phyloP scores from a whole-genome alignment of 2,113 vertebrate genomes.

The Australoheros scitulus region DNA sequence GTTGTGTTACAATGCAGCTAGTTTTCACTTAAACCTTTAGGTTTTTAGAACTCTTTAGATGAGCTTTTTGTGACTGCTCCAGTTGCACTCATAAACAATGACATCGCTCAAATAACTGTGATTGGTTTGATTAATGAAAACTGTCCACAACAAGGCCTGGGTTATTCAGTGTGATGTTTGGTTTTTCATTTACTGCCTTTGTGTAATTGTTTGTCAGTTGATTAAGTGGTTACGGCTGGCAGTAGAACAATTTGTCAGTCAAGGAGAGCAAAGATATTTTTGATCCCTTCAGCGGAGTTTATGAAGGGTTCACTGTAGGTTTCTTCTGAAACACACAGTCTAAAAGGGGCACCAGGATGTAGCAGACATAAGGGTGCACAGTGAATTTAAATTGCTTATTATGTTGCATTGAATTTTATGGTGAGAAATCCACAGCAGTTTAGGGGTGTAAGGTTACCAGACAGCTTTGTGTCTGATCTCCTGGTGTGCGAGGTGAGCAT shows the following conservation, averaged over 20 bases:
- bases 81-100: background rate
- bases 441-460: constrained; percentile 72
- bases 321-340: background rate
- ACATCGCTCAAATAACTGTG: background rate
- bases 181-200: background rate
- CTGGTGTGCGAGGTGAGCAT: constrained; percentile 48
- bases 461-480: constrained; percentile 75
- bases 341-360: constrained; percentile 11
- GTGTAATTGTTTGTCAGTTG: background rate
- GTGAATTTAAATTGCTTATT: constrained; percentile 69
- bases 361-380: constrained; percentile 32
- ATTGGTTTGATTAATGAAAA: constrained; percentile 3
- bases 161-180: background rate
- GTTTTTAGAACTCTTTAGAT: background rate
- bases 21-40: background rate
- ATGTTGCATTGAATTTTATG: constrained; percentile 46
- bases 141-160: background rate
- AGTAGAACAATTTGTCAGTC: background rate
- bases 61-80: background rate
- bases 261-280: background rate
- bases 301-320: constrained; percentile 3
- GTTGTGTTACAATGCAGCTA: background rate
- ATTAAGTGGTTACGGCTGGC: background rate
- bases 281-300: background rate
- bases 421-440: constrained; percentile 56